Conservation (phyloP, 2,113 vertebrate species). For the Pelusios castaneus region DNA sequence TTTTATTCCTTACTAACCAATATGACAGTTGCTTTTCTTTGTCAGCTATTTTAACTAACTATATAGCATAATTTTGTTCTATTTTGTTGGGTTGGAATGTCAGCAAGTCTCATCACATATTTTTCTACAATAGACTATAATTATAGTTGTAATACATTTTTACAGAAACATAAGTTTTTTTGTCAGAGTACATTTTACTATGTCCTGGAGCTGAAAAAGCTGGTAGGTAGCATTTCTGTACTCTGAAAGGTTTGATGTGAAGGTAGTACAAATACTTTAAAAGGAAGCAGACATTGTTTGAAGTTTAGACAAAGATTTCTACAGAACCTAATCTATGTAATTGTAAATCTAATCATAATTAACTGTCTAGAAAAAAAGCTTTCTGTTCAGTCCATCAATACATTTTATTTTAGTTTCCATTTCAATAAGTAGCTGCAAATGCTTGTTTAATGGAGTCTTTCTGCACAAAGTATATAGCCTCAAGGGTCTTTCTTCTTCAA, state of each 20-base stretch:
- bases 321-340: conserved; percentile 3
- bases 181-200: conserved; percentile 20
- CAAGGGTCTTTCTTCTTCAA: not conserved
- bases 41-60: conserved; percentile 37
- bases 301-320: conserved; percentile 61
- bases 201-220: conserved; percentile 37
- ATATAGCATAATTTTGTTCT: conserved; percentile 1
- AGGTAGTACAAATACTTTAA: conserved; percentile 51
- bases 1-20: conserved; percentile 20
- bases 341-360: conserved; percentile 55
- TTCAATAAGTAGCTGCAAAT: not conserved
- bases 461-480: not conserved
- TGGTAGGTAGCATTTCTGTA: conserved; percentile 23
- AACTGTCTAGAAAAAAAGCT: conserved; percentile 39
- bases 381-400: conserved; percentile 26
- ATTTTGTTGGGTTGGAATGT: conserved; percentile 40
- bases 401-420: conserved; percentile 23
- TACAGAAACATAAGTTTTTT: conserved; percentile 5
- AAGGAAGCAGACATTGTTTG: conserved; percentile 58
- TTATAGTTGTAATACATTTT: conserved; percentile 11
- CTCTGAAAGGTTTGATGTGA: conserved; percentile 47
- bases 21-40: conserved; percentile 34
- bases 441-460: not conserved
- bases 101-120: conserved; percentile 36
- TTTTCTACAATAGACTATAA: conserved; percentile 8